Base-by-base conservation (phyloP, 2,888 invertebrate genomes). In the Glaucopsyche alexis region DNA sequence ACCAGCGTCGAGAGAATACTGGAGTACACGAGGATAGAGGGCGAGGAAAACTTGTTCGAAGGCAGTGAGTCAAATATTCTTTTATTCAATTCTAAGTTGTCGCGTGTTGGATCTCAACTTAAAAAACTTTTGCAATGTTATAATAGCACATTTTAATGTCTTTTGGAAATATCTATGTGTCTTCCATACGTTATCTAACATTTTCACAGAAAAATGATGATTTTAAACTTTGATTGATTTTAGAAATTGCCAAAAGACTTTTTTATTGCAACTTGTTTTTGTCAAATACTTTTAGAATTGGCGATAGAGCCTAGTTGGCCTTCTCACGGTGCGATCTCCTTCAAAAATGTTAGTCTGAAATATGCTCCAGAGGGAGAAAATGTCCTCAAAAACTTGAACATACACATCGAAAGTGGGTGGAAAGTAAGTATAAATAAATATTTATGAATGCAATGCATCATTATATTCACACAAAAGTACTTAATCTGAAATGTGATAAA, bases 1-100 rank as follows among this genome's bases (percentile, higher is more conserved):
- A 96, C 95, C 84, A 95, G 96, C 4, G 98, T 98, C 0, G 98
- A 98, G 89, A 93, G 98, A 78, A 95, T 98, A 0, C 85, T 97
- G 11, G 97, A 98, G 82, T 98, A 98, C 86, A 95, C 95, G 1
- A 90, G 94, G 29, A 90, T 98, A n/a, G 90, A 94, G 2, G 90
- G 93, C 0, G 95, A 96, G 79, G 82, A 88, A 7, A 94, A 95
- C 80, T 91, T 94, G 3, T 89, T 89, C 74, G 82, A 90, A 80
- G 92, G 91, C 80, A 80, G 92, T 93, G 50, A 87, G 91, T 66
- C 13, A 5, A 16, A 19, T 45, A 16, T 42, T n/a, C 8, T 40
- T n/a, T 42, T 14, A 16, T 8, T 6, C 71, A 19, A n/a, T 29
- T 14, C n/a, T 14, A 40, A 55, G n/a, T 16, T n/a, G 16, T 8